Conservation (phyloP, 2,888 invertebrate species). For the Piscicola geometra region DNA sequence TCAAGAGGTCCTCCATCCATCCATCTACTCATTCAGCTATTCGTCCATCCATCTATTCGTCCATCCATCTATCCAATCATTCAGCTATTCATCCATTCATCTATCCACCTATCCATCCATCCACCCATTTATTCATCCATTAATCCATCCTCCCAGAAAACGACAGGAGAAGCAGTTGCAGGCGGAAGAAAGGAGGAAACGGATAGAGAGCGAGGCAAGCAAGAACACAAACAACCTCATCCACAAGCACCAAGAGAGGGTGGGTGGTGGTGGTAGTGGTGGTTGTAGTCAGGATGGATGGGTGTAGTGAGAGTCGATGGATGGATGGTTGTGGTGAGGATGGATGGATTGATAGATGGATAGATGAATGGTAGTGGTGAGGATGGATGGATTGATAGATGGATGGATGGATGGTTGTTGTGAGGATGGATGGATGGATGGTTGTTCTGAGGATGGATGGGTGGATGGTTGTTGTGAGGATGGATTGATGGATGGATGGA, state of each 20-base stretch:
- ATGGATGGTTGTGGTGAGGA: too few relatives aligned
- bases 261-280: neutral
- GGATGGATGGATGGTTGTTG: too few relatives aligned
- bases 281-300: too few relatives aligned
- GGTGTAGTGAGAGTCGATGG: too few relatives aligned
- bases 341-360: too few relatives aligned
- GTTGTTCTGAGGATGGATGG: too few relatives aligned
- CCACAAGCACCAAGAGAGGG: neutral
- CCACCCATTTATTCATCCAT: neutral
- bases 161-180: slow-evolving; percentile 25
- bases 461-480: neutral
- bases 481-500: too few relatives aligned
- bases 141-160: neutral
- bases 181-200: slow-evolving; percentile 21
- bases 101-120: slow-evolving; percentile 1
- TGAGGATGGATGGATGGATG: too few relatives aligned
- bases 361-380: too few relatives aligned
- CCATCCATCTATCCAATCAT: neutral
- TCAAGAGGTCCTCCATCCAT: neutral
- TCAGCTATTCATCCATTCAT: neutral
- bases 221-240: neutral
- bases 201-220: neutral
- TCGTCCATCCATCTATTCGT: slow-evolving; percentile 1
- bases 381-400: too few relatives aligned
- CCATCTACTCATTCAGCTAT: neutral